phyloP scores from a whole-genome alignment of 1,140 invertebrate species.

The Drosophila bocki region DNA sequence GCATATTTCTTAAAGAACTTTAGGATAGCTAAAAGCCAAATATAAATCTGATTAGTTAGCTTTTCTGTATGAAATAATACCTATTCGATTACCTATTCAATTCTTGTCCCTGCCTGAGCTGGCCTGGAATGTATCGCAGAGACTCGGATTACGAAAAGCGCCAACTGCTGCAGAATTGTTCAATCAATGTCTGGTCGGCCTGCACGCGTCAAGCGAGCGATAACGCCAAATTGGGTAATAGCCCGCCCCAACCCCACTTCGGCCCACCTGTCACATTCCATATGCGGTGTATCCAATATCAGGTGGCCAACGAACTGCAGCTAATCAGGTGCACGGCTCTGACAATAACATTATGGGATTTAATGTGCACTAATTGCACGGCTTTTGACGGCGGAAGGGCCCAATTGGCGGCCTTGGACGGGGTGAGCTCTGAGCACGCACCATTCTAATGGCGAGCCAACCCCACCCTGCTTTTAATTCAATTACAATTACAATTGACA shows the following conservation, averaged over 20 bases:
- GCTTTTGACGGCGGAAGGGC: slow-evolving; percentile 65
- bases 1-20: background rate
- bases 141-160: slow-evolving; percentile 38
- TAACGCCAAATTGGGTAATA: slow-evolving; percentile 49
- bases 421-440: slow-evolving; percentile 43
- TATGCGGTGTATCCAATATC: slow-evolving; percentile 54
- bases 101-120: background rate
- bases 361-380: slow-evolving; percentile 75
- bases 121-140: slow-evolving; percentile 15
- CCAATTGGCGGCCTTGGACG: slow-evolving; percentile 64
- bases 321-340: slow-evolving; percentile 66
- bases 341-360: slow-evolving; percentile 79
- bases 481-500: slow-evolving; percentile 61
- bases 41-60: background rate
- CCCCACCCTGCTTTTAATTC: slow-evolving; percentile 58
- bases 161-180: slow-evolving; percentile 31
- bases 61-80: slow-evolving; percentile 1
- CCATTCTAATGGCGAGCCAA: slow-evolving; percentile 51
- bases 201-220: slow-evolving; percentile 41
- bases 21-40: too few relatives aligned
- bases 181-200: slow-evolving; percentile 35
- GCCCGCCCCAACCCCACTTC: background rate
- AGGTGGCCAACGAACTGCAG: slow-evolving; percentile 50
- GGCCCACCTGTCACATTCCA: slow-evolving; percentile 20
- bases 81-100: slow-evolving; percentile 1